These are phyloP conservation scores for Scyliorhinus canicula DNA, from an alignment of 2,797 vertebrate genomes.

Conservation along the genomic window DNA sequence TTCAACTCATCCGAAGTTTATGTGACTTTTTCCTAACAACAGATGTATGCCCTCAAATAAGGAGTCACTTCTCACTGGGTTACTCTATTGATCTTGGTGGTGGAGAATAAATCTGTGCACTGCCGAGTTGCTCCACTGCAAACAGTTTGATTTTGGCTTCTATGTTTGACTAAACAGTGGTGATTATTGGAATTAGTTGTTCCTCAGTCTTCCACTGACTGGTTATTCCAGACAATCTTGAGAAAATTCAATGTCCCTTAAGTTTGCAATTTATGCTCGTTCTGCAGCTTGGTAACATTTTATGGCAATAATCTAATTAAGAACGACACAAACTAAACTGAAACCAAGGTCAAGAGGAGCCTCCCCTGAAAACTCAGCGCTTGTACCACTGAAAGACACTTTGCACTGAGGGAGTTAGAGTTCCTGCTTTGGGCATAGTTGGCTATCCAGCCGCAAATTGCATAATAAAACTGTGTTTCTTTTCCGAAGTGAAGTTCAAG, in stretches of 20 bases:
- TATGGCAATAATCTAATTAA: background rate
- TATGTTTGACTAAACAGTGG: background rate
- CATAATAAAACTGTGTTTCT: too few species aligned
- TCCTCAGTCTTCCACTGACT: background rate
- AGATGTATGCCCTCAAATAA: background rate
- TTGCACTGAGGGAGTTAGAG: too few species aligned
- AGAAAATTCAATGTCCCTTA: background rate
- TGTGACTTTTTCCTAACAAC: background rate
- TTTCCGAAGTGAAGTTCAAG: too few species aligned
- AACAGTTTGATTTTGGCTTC: background rate
- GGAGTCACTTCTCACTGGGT: background rate
- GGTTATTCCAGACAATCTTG: background rate
- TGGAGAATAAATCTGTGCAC: background rate
- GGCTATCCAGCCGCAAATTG: too few species aligned
- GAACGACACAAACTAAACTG: background rate
- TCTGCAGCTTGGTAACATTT: background rate
- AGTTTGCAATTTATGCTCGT: background rate
- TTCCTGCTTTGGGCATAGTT: too few species aligned
- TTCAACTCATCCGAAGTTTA: background rate
- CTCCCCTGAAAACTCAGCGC: background rate
- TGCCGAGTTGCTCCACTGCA: background rate
- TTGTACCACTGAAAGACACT: background rate
- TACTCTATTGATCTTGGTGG: background rate
- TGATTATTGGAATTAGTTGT: background rate
- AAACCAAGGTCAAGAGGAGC: background rate